Evolutionary conservation across 1,140 invertebrate genomes (phyloP), one percentile per base, ranked within the genome.

Genomic region (Subanguina moxae): DNA sequence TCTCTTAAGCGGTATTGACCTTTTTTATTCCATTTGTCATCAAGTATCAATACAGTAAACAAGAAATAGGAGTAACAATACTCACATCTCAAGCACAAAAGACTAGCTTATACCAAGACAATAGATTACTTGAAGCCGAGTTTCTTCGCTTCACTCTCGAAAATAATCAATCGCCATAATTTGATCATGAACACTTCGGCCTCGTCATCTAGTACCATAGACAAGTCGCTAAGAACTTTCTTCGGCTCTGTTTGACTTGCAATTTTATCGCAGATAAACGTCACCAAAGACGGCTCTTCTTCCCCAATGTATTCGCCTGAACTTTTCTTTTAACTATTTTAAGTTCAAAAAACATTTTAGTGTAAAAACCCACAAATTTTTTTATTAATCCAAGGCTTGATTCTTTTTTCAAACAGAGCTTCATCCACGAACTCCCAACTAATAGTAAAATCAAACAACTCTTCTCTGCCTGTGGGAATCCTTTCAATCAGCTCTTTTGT

Each of bases 161-260:
- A 98, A 77, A 98, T 96, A 64, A 98, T 87, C 83, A 98, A 87
- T 80, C 95, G 88, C 95, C 94, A 98, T 92, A 98, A 94, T 88
- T 98, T 98, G 45, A 97, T 93, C 76, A 97, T 93, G 87, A 98
- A 98, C 62, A 97, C 92, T 87, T 98, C 94, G 8, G 95, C 94
- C 86, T 98, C 95, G 84, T 98, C 94, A 84, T 97, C 95, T 75
- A 98, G 86, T 75, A 97, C 94, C 93, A 97, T 96, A 87, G 94
- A 91, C 76, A 98, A 92, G 87, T 98, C 94, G 83, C 94, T 91
- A 32, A 97, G 88, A 80, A 98, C 94, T 80, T 89, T 89, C 83
- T 93, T 90, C 45, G 95, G 93, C 73, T 89, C 88, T 80, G 90
- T 93, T 64, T 92, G 90, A 48, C 90, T 90, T 84, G 94, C 87